These are phyloP conservation scores for Larimichthys crocea DNA, from an alignment of 2,113 vertebrate genomes.

Conservation along the genomic window DNA sequence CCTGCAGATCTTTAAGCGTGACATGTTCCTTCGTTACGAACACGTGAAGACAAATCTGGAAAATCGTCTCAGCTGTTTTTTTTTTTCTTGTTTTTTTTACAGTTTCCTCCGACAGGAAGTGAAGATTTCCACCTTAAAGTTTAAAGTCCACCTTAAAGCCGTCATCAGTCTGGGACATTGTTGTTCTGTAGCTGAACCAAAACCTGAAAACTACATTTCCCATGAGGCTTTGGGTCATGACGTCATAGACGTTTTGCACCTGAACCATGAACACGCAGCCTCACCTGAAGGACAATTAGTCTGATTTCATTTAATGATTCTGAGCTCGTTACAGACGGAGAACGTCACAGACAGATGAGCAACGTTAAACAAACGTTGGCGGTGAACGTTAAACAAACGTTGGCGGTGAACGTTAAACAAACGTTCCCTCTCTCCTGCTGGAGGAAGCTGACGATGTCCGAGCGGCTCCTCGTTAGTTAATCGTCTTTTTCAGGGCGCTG, in stretches of 20 bases:
- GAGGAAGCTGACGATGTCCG: constrained; percentile 11
- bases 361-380: too few relatives aligned
- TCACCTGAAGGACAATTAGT: too few relatives aligned
- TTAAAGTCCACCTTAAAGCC: neutral
- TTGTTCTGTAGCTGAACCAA: neutral
- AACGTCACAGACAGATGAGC: neutral
- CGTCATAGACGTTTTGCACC: too few relatives aligned
- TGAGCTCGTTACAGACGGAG: neutral
- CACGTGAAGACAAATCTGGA: neutral
- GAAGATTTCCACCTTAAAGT: neutral
- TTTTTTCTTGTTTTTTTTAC: too few relatives aligned
- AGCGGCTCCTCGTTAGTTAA: constrained; percentile 25
- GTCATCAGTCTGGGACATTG: neutral
- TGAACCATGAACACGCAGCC: too few relatives aligned
- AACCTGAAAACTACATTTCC: neutral
- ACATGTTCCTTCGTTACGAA: neutral
- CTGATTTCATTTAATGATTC: too few relatives aligned
- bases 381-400: too few relatives aligned
- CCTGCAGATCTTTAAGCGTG: neutral
- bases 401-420: neutral
- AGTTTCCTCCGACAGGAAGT: constrained; percentile 20
- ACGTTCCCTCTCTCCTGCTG: neutral
- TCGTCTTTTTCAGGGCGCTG: constrained; percentile 11
- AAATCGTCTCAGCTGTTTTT: neutral
- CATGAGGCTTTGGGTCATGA: neutral